phyloP scores from a whole-genome alignment of 2,797 vertebrate genomes.

The Periophthalmus magnuspinnatus region DNA sequence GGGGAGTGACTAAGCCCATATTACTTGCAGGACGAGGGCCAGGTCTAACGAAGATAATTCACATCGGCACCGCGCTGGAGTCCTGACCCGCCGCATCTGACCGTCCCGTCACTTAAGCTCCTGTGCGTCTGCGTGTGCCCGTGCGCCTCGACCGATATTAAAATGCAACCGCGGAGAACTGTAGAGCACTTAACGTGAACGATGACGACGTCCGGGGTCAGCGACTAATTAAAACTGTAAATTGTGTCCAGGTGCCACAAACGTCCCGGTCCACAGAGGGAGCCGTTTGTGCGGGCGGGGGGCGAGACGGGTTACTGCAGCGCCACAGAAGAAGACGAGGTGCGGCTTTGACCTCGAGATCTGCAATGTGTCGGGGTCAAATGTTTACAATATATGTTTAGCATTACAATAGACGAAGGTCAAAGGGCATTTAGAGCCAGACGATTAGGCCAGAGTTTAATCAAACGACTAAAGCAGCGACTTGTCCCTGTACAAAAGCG shows the following conservation, averaged over 20 bases:
- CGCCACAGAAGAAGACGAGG: neutral
- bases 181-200: constrained; percentile 21
- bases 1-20: neutral
- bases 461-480: no score
- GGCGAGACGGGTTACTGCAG: constrained; percentile 13
- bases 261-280: neutral
- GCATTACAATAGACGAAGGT: neutral
- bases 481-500: no score
- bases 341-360: neutral
- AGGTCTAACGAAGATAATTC: constrained; percentile 18
- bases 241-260: constrained; percentile 33
- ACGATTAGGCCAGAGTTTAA: neutral
- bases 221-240: constrained; percentile 48
- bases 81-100: constrained; percentile 7
- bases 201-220: constrained; percentile 27
- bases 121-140: constrained; percentile 1
- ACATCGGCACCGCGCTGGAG: constrained; percentile 8
- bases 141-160: constrained; percentile 6
- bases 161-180: constrained; percentile 21
- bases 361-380: neutral
- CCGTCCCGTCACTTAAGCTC: constrained; percentile 21
- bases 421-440: neutral
- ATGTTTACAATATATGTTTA: neutral
- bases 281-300: constrained; percentile 10
- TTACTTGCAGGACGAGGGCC: neutral